Evolutionary conservation across 2,113 vertebrate genomes (phyloP).

Genomic region (Todiramphus chloris): DNA sequence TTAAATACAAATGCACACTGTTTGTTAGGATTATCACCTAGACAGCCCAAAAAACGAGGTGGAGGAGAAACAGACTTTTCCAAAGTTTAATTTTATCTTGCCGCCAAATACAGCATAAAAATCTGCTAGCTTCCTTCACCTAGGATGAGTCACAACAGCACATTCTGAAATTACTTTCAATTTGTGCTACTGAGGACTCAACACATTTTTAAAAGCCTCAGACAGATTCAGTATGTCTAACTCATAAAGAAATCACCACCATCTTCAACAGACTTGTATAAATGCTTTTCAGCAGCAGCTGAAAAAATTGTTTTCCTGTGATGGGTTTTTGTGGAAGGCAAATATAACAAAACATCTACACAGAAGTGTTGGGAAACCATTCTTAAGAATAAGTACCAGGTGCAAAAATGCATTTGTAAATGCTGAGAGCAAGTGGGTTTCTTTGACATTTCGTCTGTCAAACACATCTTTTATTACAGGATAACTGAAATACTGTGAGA

Average conservation of each 20-base stretch:
- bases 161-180: background rate
- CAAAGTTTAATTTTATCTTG: background rate
- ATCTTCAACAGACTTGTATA: background rate
- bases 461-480: background rate
- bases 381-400: background rate
- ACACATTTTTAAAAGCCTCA: background rate
- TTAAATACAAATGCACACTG: conserved; percentile 42
- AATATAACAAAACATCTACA: background rate
- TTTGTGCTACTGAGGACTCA: background rate
- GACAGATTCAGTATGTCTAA: background rate
- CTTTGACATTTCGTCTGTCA: background rate
- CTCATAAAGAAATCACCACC: background rate
- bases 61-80: background rate
- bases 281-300: background rate
- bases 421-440: background rate
- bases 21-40: conserved; percentile 60
- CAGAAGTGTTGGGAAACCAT: background rate
- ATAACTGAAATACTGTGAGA: background rate
- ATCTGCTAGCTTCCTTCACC: background rate
- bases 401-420: background rate
- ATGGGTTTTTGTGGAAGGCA: background rate
- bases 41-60: conserved; percentile 22
- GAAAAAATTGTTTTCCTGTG: background rate
- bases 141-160: background rate
- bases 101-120: background rate